Percentiles rank a stretch among this genome's conserved stretches.
Evolutionary conservation across 2,888 invertebrate species (phyloP).

Genomic region (Ellobium chinense): DNA sequence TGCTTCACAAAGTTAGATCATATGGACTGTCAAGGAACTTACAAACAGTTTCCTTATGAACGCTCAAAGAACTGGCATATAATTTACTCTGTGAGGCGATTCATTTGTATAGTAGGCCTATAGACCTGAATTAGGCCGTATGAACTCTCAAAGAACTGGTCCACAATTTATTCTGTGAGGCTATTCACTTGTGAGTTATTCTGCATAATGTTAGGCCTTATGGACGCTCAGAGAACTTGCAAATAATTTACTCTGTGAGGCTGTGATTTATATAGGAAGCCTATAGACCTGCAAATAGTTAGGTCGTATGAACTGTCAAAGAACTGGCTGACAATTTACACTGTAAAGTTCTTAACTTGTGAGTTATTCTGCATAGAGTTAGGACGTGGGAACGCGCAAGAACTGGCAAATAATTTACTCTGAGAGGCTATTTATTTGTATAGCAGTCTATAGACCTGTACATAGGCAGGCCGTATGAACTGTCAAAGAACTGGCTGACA

Average conservation of each 20-base stretch:
- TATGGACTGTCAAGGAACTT: constrained; percentile 63
- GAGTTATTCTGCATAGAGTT: constrained; percentile 43
- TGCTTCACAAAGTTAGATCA: constrained; percentile 24
- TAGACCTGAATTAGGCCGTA: too few species aligned
- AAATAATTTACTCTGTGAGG: constrained; percentile 57
- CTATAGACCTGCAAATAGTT: not conserved
- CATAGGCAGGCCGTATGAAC: too few species aligned
- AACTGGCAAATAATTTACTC: constrained; percentile 59
- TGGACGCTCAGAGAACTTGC: constrained; percentile 60
- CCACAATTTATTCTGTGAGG: too few species aligned
- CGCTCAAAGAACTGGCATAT: constrained; percentile 60
- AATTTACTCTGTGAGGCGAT: constrained; percentile 60
- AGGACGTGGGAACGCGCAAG: too few species aligned
- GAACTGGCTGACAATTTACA: constrained; percentile 59
- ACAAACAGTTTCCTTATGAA: constrained; percentile 60
- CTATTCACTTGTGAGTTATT: too few species aligned
- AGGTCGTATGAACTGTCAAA: too few species aligned
- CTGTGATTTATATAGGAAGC: constrained; percentile 65
- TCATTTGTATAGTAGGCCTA: constrained; percentile 62
- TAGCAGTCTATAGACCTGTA: too few species aligned
- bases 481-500: constrained; percentile 58
- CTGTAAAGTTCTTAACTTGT: constrained; percentile 63
- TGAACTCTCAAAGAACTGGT: too few species aligned
- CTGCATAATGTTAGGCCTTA: not conserved
- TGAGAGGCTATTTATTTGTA: constrained; percentile 64